Percentiles rank a stretch among this genome's conserved stretches.
These are phyloP conservation scores for Saturnia japonica DNA, from an alignment of 2,888 invertebrate genomes.

Conservation along the genomic window DNA sequence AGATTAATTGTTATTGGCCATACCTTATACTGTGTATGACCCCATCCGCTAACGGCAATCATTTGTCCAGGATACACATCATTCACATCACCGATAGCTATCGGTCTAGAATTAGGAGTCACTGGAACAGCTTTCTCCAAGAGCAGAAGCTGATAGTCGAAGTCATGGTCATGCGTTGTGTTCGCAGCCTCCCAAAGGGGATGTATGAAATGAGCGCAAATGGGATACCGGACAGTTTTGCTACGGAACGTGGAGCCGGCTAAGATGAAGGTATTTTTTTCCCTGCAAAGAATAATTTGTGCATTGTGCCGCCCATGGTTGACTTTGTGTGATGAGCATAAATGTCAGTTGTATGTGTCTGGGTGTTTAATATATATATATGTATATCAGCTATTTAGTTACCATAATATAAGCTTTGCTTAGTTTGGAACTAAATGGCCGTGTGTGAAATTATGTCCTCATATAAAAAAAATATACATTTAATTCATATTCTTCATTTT, in stretches of 20 bases:
- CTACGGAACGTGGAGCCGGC: slow-evolving; percentile 61
- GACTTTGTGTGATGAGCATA: no score
- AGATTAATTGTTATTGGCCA: background rate
- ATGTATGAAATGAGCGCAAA: slow-evolving; percentile 70
- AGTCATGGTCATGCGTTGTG: slow-evolving; percentile 58
- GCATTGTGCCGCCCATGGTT: no score
- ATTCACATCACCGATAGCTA: slow-evolving; percentile 56
- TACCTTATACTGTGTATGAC: slow-evolving; percentile 60
- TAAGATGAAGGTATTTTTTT: slow-evolving; percentile 49
- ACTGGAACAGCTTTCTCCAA: slow-evolving; percentile 60
- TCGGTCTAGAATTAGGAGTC: slow-evolving; percentile 50
- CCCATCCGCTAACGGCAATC: slow-evolving; percentile 67
- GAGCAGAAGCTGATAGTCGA: slow-evolving; percentile 66
- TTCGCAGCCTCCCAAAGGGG: slow-evolving; percentile 46
- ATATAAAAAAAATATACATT: no score
- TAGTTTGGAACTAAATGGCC: no score
- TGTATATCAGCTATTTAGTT: no score
- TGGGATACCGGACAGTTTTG: slow-evolving; percentile 40
- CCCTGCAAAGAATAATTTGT: slow-evolving; percentile 40
- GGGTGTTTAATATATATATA: no score
- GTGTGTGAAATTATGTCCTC: no score
- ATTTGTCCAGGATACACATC: slow-evolving; percentile 49
- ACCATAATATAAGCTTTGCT: no score
- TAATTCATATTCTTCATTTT: background rate
- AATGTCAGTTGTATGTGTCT: no score